Evolutionary conservation across 2,113 vertebrate genomes (phyloP), one percentile per base, ranked within the genome.

Genomic region (Oriolus oriolus): DNA sequence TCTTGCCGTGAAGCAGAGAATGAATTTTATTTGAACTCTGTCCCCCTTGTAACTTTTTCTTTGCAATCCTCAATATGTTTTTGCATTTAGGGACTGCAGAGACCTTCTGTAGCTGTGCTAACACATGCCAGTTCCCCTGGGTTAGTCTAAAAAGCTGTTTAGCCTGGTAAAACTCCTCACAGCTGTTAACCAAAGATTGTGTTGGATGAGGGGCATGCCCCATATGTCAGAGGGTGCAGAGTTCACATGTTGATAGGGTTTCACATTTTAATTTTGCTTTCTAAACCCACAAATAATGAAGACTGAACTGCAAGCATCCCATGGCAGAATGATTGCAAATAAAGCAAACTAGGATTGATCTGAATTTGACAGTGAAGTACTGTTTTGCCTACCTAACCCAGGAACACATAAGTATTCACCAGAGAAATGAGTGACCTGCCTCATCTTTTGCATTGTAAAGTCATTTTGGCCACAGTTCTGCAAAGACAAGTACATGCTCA

Each of bases 61-160:
- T 95, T 86, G 53, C 93, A 75, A 42, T 90, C 79, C 76, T 97
- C 96, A 97, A 96, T 96, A 96, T 96, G 96, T 96, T 97, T 97
- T 96, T 95, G 85, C 90, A 92, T 96, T 96, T 95, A 96, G 95
- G 83, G 93, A 94, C 90, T 78, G 85, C 15, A 68, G 87, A 95
- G 85, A 90, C 85, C 92, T 97, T 97, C 92, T 96, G 96, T 96
- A 96, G 79, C 93, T 93, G 53, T 75, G 85, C 93, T 97, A 96
- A 92, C 76, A 93, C 96, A 92, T 92, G 95, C 80, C 69, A 87
- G 76, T 92, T 92, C 90, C 85, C 80, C 57, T 86, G 95, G 88
- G 90, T 95, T 96, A 81, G 44, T 68, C 61, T 84, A 94, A 94
- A 97, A 96, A 92, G 88, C 96, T 97, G 93, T 96, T 97, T 93